A percentile compares a stretch with the other conserved stretches of the same genome.
phyloP scores from a whole-genome alignment of 2,113 vertebrate genomes.

The Sceloporus undulatus region DNA sequence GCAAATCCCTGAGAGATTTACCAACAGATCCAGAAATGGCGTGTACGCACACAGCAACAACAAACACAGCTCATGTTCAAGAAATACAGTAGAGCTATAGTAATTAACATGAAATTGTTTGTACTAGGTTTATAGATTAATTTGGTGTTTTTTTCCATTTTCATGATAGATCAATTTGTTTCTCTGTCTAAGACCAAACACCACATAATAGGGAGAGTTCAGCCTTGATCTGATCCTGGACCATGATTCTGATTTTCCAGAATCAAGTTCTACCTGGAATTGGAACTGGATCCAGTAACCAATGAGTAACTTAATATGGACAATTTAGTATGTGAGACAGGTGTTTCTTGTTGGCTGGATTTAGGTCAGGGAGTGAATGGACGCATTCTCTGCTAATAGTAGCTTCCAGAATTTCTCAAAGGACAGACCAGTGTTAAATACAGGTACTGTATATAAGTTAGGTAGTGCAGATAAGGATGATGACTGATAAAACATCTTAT shows the following conservation, averaged over 20 bases:
- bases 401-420: neutral
- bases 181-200: neutral
- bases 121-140: too few species aligned
- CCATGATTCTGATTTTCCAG: too few species aligned
- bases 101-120: too few species aligned
- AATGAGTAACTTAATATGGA: neutral
- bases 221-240: too few species aligned
- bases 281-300: neutral
- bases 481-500: neutral
- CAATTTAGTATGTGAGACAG: neutral
- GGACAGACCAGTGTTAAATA: neutral
- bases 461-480: neutral
- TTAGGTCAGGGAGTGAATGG: neutral
- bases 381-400: neutral
- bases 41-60: too few species aligned
- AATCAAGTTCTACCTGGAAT: neutral
- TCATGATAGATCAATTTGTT: too few species aligned
- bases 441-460: neutral
- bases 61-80: neutral
- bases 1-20: too few species aligned
- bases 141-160: too few species aligned
- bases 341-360: neutral
- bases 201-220: too few species aligned
- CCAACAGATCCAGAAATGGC: too few species aligned
- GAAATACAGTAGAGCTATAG: neutral